These are phyloP conservation scores for Aurelia coerulea DNA, from an alignment of 30 jellyfish, hydroid and myxozoan genomes.

Conservation along the genomic window DNA sequence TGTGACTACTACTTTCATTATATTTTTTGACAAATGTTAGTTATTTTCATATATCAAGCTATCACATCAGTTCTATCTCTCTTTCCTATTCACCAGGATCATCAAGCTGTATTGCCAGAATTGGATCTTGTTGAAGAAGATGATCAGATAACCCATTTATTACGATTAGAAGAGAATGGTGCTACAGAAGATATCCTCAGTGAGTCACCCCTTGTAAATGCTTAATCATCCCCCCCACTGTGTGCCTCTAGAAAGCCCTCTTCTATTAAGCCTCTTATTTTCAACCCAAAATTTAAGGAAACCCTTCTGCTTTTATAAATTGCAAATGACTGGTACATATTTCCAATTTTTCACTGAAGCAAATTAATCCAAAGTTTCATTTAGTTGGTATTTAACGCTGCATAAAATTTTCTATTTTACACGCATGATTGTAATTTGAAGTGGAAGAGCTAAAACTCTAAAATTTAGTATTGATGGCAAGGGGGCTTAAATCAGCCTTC, in stretches of 20 bases:
- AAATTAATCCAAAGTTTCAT: background rate
- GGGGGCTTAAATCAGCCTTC: too few species aligned
- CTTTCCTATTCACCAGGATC: slow-evolving; percentile 62
- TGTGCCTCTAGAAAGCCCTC: background rate
- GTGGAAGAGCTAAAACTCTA: too few species aligned
- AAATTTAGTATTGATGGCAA: too few species aligned
- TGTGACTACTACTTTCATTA: too few species aligned
- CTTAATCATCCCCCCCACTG: background rate
- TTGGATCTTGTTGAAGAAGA: slow-evolving; percentile 98
- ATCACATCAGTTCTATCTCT: too few species aligned
- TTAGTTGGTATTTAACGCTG: background rate
- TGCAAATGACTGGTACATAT: background rate
- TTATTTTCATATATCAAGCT: too few species aligned
- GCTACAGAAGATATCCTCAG: slow-evolving; percentile 91
- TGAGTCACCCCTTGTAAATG: slow-evolving; percentile 18
- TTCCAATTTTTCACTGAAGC: background rate
- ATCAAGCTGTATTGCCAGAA: slow-evolving; percentile 75
- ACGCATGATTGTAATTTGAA: too few species aligned
- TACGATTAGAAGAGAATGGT: slow-evolving; percentile 95
- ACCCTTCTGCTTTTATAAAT: background rate
- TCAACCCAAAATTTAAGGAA: background rate
- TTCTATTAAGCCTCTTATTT: background rate
- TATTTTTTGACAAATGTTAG: too few species aligned
- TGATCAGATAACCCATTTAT: slow-evolving; percentile 97
- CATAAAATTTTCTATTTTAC: too few species aligned